Conservation (phyloP, 2,888 invertebrate species). For the Amblyteles armatorius region DNA sequence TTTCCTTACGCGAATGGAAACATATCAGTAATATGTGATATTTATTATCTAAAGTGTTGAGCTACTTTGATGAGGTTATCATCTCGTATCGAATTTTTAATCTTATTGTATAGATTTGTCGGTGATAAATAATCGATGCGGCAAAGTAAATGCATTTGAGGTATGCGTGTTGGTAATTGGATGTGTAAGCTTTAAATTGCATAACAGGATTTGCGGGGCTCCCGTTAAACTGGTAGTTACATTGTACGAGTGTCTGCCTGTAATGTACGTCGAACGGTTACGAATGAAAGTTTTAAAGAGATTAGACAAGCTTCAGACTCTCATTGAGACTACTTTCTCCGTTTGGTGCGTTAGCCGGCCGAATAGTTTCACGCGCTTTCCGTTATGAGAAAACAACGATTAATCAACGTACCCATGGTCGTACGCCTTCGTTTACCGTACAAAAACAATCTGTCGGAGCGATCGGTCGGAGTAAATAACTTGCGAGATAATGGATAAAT, state of each 20-base stretch:
- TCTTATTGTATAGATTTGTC: background rate
- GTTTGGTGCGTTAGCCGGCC: slow-evolving; percentile 30
- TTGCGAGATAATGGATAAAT: background rate
- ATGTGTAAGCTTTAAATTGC: slow-evolving; percentile 33
- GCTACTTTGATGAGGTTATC: background rate
- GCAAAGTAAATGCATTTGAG: slow-evolving; percentile 6
- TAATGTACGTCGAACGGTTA: slow-evolving; percentile 60
- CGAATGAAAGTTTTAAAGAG: slow-evolving; percentile 60
- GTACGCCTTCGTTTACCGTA: background rate
- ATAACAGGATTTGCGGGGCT: slow-evolving; percentile 53
- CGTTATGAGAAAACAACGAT: slow-evolving; percentile 40
- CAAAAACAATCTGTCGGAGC: background rate
- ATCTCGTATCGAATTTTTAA: background rate
- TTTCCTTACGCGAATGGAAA: no score
- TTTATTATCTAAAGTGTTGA: background rate
- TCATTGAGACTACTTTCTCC: slow-evolving; percentile 64
- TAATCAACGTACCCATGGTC: background rate
- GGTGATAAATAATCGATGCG: slow-evolving; percentile 11
- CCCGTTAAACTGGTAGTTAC: slow-evolving; percentile 46
- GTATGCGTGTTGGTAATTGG: slow-evolving; percentile 13
- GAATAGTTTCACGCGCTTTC: slow-evolving; percentile 49
- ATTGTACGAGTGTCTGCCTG: slow-evolving; percentile 19
- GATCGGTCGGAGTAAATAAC: background rate
- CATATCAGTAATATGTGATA: no score
- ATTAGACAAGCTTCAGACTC: slow-evolving; percentile 25